A percentile compares a stretch with the other conserved stretches of the same genome.
Conservation (phyloP, 2,113 vertebrate species). For the Cryptomyrus ogoouensis region DNA sequence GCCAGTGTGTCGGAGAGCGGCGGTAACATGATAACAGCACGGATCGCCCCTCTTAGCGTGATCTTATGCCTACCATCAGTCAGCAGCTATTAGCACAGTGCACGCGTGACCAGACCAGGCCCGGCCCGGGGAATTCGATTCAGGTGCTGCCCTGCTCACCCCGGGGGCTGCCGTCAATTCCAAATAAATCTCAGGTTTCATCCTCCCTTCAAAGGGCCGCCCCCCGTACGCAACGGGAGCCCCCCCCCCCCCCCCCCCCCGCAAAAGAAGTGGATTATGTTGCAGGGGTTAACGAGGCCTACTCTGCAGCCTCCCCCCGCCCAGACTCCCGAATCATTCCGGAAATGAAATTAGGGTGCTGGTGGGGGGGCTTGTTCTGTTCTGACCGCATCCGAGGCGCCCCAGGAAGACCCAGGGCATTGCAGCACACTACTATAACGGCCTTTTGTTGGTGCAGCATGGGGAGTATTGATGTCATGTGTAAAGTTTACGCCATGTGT, state of each 20-base stretch:
- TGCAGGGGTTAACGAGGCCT: slow-evolving; percentile 19
- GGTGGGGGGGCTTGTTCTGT: background rate
- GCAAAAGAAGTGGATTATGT: slow-evolving; percentile 23
- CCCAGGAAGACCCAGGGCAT: slow-evolving; percentile 16
- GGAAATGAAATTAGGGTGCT: slow-evolving; percentile 28
- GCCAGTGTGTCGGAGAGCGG: background rate
- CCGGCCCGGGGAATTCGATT: slow-evolving; percentile 2
- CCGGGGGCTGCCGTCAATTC: slow-evolving; percentile 12
- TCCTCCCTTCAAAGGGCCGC: slow-evolving; percentile 14
- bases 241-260: background rate
- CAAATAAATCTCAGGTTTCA: slow-evolving; percentile 33
- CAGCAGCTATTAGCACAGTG: background rate
- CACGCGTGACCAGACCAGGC: slow-evolving; percentile 6
- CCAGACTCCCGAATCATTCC: background rate
- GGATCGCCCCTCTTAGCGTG: background rate
- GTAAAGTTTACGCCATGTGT: slow-evolving; percentile 81
- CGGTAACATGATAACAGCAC: background rate
- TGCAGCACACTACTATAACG: slow-evolving; percentile 19
- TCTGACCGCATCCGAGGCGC: slow-evolving; percentile 7
- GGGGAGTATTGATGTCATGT: slow-evolving; percentile 61
- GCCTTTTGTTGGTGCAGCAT: slow-evolving; percentile 16
- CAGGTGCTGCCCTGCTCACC: slow-evolving; percentile 23
- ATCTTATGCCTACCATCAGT: slow-evolving; percentile 8
- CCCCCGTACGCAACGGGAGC: slow-evolving; percentile 11
- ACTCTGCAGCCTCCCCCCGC: background rate